Percentiles rank a stretch among this genome's conserved stretches.
These are phyloP conservation scores for Micoletzkya japonica DNA, from an alignment of 2,888 invertebrate species.

Conservation along the genomic window DNA sequence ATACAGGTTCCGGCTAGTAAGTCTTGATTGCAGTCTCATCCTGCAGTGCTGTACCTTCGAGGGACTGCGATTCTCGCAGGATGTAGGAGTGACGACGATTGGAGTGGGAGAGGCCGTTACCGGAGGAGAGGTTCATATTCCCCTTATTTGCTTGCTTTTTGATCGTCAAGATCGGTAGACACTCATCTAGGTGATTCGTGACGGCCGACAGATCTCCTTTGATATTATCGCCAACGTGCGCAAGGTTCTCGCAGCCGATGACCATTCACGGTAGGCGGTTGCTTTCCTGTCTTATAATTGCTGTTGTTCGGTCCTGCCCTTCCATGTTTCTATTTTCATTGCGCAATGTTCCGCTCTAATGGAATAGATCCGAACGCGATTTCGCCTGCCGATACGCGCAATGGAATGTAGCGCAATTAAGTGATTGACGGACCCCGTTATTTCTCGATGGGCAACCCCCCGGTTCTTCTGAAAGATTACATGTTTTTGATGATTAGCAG, in stretches of 20 bases:
- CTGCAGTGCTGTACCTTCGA: constrained; percentile 62
- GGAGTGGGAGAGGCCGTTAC: constrained; percentile 60
- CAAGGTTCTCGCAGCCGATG: constrained; percentile 47
- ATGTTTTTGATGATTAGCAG: too few species aligned
- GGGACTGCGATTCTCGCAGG: constrained; percentile 60
- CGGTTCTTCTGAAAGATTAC: too few species aligned
- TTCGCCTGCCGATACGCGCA: too few species aligned
- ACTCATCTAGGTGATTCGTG: constrained; percentile 45
- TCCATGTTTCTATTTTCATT: too few species aligned
- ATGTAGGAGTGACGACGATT: constrained; percentile 60
- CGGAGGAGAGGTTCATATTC: constrained; percentile 52
- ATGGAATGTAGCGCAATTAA: too few species aligned
- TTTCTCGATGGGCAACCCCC: too few species aligned
- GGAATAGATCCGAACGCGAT: too few species aligned
- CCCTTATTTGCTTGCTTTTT: too few species aligned
- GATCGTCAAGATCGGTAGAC: too few species aligned
- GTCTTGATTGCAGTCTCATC: constrained; percentile 44
- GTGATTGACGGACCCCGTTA: too few species aligned
- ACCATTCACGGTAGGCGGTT: neutral
- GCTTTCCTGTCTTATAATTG: neutral
- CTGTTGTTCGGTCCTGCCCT: neutral
- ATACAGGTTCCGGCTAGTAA: too few species aligned
- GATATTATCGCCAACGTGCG: constrained; percentile 61
- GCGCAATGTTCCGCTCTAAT: too few species aligned
- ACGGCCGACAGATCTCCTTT: constrained; percentile 62